Conservation (phyloP, 2,888 invertebrate genomes). For the Smittia sp. region DNA sequence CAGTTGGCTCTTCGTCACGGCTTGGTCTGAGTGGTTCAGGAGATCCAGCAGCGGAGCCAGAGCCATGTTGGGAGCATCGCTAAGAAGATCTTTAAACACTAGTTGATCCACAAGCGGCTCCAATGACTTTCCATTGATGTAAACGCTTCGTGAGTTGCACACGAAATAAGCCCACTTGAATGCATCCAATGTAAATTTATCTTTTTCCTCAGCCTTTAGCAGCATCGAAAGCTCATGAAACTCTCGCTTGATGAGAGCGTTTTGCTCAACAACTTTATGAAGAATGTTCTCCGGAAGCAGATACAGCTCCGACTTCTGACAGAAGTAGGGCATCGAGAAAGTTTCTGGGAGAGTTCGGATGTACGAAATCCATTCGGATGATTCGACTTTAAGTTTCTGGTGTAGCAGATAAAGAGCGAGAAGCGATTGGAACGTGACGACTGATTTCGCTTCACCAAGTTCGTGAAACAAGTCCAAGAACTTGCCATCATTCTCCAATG, state of each 20-base stretch:
- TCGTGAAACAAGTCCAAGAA: slow-evolving; percentile 57
- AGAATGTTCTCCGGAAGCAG: slow-evolving; percentile 60
- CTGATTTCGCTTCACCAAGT: slow-evolving; percentile 46
- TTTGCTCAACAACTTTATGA: slow-evolving; percentile 57
- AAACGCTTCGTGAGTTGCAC: slow-evolving; percentile 83
- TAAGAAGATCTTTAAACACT: slow-evolving; percentile 51
- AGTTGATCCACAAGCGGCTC: slow-evolving; percentile 50
- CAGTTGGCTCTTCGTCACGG: slow-evolving; percentile 57
- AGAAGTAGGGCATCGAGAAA: slow-evolving; percentile 69
- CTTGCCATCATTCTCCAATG: slow-evolving; percentile 57
- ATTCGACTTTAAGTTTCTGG: slow-evolving; percentile 59
- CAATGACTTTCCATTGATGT: slow-evolving; percentile 60
- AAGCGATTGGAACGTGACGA: slow-evolving; percentile 66
- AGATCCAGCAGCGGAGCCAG: slow-evolving; percentile 86
- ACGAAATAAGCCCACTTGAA: slow-evolving; percentile 81
- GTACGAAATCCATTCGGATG: slow-evolving; percentile 64
- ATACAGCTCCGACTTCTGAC: slow-evolving; percentile 57
- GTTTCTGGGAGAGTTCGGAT: slow-evolving; percentile 65
- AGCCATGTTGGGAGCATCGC: slow-evolving; percentile 66
- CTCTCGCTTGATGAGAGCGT: slow-evolving; percentile 53
- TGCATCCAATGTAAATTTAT: slow-evolving; percentile 57
- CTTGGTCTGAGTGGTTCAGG: slow-evolving; percentile 76
- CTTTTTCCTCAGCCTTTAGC: slow-evolving; percentile 46
- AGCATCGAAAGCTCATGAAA: slow-evolving; percentile 45
- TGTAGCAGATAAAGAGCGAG: slow-evolving; percentile 71